These are phyloP conservation scores for Erithacus rubecula DNA, from an alignment of 2,797 vertebrate species.

Conservation along the genomic window DNA sequence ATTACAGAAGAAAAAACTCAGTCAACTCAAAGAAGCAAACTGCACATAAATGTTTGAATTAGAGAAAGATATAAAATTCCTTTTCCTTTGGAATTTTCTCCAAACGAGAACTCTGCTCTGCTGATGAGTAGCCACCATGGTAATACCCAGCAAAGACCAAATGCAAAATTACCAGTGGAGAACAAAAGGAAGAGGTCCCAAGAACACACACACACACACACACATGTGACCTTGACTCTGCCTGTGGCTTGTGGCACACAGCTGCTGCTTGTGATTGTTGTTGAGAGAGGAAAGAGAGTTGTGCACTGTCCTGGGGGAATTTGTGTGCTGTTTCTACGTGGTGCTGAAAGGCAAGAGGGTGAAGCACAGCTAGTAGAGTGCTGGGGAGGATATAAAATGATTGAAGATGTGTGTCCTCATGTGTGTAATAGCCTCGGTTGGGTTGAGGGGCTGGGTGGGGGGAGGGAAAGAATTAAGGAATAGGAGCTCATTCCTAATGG, in stretches of 20 bases:
- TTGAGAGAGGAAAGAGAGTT: constrained; percentile 3
- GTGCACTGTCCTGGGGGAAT: constrained; percentile 38
- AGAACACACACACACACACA: neutral
- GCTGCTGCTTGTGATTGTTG: neutral
- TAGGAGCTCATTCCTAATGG: constrained; percentile 43
- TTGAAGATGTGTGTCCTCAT: constrained; percentile 70
- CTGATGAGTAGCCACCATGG: neutral
- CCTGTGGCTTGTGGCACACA: neutral
- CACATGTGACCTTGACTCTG: neutral
- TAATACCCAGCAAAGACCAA: neutral
- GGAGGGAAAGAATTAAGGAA: constrained; percentile 64
- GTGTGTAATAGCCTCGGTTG: constrained; percentile 62
- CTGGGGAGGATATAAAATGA: constrained; percentile 64
- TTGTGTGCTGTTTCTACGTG: neutral
- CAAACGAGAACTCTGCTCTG: neutral
- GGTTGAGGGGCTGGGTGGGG: constrained; percentile 30
- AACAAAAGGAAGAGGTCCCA: constrained; percentile 1
- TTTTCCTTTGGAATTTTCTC: neutral
- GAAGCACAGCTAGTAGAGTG: constrained; percentile 39
- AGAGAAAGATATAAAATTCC: neutral
- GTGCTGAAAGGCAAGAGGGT: constrained; percentile 60
- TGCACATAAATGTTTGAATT: neutral
- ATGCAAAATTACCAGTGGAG: neutral
- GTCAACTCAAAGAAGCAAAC: neutral
- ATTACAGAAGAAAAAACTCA: neutral